These are phyloP conservation scores for Eupsilia transversa DNA, from an alignment of 2,888 invertebrate species.

Conservation along the genomic window DNA sequence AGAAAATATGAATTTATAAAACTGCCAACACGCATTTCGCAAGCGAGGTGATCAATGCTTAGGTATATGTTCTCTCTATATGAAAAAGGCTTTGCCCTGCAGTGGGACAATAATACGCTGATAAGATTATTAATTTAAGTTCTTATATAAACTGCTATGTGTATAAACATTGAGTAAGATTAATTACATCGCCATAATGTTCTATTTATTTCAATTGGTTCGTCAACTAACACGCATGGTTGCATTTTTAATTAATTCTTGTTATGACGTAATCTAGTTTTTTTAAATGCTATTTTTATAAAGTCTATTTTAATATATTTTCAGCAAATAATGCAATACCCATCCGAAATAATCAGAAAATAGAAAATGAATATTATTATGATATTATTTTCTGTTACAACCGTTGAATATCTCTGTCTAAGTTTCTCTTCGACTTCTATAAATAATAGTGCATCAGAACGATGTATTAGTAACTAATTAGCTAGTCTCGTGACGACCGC, in stretches of 20 bases:
- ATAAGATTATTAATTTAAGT: background rate
- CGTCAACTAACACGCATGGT: conserved; percentile 16
- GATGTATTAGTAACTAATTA: background rate
- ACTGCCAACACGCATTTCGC: background rate
- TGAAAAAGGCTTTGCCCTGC: background rate
- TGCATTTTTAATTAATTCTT: background rate
- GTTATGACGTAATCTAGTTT: background rate
- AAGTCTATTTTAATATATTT: background rate
- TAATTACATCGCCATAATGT: conserved; percentile 18
- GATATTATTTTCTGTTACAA: background rate
- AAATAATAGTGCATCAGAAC: background rate
- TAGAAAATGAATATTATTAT: background rate
- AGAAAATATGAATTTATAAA: background rate
- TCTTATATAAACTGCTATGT: background rate
- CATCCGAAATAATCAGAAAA: too few relatives aligned
- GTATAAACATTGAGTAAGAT: conserved; percentile 32
- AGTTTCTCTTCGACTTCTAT: background rate
- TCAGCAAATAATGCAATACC: too few relatives aligned
- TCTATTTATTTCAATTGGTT: conserved; percentile 47
- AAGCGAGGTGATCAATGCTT: background rate
- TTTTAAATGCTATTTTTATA: background rate
- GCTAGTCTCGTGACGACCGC: conserved; percentile 24
- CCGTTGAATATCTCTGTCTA: background rate
- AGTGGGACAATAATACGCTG: background rate
- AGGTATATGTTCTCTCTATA: background rate